Evolutionary conservation across 2,113 vertebrate genomes (phyloP), one percentile per base, ranked within the genome.

Genomic region (Myrmophylax atrothorax): DNA sequence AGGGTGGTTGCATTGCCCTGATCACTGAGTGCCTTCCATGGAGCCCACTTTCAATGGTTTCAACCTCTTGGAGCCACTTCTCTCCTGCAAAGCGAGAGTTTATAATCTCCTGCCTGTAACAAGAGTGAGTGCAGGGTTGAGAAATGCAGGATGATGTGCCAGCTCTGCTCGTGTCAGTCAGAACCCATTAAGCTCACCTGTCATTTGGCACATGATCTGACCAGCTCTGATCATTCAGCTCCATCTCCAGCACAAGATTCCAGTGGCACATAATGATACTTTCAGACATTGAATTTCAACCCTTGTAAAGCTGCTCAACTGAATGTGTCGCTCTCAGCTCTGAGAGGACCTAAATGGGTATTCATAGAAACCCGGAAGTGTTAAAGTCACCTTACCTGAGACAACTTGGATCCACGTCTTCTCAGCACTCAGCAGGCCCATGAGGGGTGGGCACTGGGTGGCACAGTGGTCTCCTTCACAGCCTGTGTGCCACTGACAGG

Each of bases 401-500:
- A 14, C 6, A 13, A 26, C 24, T 72, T 7, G 6, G 14, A 3
- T 6, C 47, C 59, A 12, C 4, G 5, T 2, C 4, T 12, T 5
- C 47, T 17, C n/a, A 9, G 49, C 25, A 28, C 24, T 6, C 12
- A 18, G 26, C 0, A 2, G 20, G 38, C 13, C 60, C 12, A 3
- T 0, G 6, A 14, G 12, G 44, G 42, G 26, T 18, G 37, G 47
- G 18, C 46, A 7, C 19, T 9, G 53, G 35, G 10, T 9, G 13
- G 44, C 2, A 4, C 11, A 4, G 64, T 6, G 2, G 7, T 5
- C 8, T 50, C 33, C 26, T 5, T 4, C 6, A 2, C 31, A 42
- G 26, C 29, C 26, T 2, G 1, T 2, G 3, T 11, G n/a, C 13
- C 37, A 33, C 35, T 3, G 0, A 20, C 33, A 9, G 8, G 23